Conservation (phyloP, 2,113 vertebrate genomes). For the Hemibagrus wyckioides region DNA sequence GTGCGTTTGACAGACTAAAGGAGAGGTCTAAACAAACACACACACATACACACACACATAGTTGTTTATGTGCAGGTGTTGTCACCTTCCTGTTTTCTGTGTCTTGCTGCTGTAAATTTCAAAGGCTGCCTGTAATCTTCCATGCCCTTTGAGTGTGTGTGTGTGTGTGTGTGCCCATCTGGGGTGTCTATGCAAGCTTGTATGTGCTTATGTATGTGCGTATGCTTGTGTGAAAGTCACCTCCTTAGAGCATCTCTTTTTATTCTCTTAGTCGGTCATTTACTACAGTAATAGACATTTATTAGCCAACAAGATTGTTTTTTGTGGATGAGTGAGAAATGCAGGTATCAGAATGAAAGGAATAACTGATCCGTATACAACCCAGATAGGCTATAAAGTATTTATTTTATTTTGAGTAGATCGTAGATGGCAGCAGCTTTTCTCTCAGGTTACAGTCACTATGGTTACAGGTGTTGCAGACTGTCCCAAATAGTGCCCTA, state of each 20-base stretch:
- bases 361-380: neutral
- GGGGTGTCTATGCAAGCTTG: too few species aligned
- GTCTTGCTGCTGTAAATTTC: neutral
- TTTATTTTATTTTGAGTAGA: neutral
- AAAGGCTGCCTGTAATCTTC: neutral
- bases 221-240: neutral
- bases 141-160: neutral
- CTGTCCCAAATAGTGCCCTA: neutral
- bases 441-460: neutral
- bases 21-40: neutral
- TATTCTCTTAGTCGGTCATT: neutral
- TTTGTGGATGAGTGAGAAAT: neutral
- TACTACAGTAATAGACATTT: neutral
- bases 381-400: neutral
- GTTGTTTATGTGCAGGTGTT: neutral
- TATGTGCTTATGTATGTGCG: too few species aligned
- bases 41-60: neutral
- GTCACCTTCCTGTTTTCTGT: neutral
- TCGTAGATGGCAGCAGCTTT: neutral
- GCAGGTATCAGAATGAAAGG: neutral
- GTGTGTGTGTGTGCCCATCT: neutral
- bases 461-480: neutral
- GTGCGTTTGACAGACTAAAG: constrained; percentile 3
- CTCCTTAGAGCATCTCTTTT: neutral
- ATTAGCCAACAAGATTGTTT: neutral